These are phyloP conservation scores for Netelia virgata DNA, from an alignment of 2,888 invertebrate genomes.

Conservation along the genomic window DNA sequence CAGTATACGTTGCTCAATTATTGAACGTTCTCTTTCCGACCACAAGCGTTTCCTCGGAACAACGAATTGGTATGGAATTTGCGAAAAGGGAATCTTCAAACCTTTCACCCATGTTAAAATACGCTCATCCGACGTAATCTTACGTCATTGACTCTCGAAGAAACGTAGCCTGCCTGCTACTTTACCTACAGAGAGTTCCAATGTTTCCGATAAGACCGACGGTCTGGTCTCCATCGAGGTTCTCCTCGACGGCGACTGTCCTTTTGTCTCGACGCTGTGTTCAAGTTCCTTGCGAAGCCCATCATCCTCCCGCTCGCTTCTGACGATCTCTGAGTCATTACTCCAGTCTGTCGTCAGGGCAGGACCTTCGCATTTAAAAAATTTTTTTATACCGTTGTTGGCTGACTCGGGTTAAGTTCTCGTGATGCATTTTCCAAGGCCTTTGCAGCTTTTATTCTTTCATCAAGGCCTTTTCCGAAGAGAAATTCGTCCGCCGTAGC, in stretches of 20 bases:
- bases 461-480: constrained; percentile 57
- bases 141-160: too few species aligned
- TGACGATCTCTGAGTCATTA: neutral
- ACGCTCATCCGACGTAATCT: too few species aligned
- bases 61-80: neutral
- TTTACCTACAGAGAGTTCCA: too few species aligned
- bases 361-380: constrained; percentile 60
- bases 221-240: too few species aligned
- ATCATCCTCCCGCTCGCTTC: too few species aligned
- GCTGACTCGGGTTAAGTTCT: constrained; percentile 14
- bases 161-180: too few species aligned
- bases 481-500: constrained; percentile 51
- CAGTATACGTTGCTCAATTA: too few species aligned
- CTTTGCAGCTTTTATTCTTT: constrained; percentile 59
- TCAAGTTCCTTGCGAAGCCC: too few species aligned
- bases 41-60: constrained; percentile 1
- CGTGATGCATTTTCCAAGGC: constrained; percentile 19
- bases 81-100: neutral
- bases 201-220: too few species aligned
- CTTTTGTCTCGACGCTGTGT: too few species aligned
- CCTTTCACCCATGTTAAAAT: too few species aligned
- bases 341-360: constrained; percentile 20
- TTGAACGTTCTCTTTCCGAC: neutral
- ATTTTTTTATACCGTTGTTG: constrained; percentile 5
- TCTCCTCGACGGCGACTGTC: too few species aligned